phyloP scores from a whole-genome alignment of 2,113 vertebrate genomes.

The Otocyon megalotis region DNA sequence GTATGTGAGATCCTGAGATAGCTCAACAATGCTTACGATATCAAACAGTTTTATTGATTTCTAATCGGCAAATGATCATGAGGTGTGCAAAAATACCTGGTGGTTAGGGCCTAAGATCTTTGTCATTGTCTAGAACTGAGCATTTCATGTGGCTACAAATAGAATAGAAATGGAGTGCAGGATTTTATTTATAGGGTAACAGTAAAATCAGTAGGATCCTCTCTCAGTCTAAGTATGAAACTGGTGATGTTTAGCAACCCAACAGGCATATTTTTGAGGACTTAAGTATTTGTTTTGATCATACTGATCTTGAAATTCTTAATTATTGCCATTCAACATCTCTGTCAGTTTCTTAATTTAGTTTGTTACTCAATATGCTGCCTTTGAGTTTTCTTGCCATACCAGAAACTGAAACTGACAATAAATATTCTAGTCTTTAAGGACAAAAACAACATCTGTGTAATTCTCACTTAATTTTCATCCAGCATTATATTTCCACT shows the following conservation, averaged over 20 bases:
- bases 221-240: background rate
- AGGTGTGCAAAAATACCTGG: background rate
- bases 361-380: background rate
- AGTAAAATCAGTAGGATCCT: background rate
- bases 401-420: background rate
- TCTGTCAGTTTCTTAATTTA: background rate
- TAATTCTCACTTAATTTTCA: slow-evolving; percentile 24
- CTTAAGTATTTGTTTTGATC: background rate
- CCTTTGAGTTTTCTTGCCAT: slow-evolving; percentile 1
- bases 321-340: background rate
- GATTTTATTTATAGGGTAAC: background rate
- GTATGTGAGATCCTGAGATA: background rate
- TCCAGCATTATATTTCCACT: background rate
- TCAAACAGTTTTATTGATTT: background rate
- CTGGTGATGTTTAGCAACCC: background rate
- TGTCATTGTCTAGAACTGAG: background rate
- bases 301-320: background rate
- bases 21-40: background rate
- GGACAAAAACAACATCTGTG: background rate
- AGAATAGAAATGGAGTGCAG: background rate
- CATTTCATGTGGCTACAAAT: background rate
- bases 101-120: background rate
- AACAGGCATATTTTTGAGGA: background rate
- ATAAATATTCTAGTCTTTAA: slow-evolving; percentile 11
- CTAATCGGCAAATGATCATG: background rate